A percentile compares a stretch with the other conserved stretches of the same genome.
phyloP scores from a whole-genome alignment of 2,797 vertebrate genomes.

The Neosilurus hyrtlii region DNA sequence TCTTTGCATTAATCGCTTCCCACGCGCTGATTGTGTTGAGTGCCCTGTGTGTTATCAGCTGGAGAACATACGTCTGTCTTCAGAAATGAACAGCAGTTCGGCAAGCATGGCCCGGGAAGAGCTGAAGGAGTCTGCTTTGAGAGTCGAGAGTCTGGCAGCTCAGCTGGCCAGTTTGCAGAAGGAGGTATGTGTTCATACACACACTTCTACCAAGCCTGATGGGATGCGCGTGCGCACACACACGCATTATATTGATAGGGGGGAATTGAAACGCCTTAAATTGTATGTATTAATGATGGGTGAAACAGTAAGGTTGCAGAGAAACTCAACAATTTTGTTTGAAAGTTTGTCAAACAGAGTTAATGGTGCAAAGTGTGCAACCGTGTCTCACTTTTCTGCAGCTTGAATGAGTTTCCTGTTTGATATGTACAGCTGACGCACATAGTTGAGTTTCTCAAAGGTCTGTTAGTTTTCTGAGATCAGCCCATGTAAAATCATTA shows the following conservation, averaged over 20 bases:
- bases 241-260: not conserved
- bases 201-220: too few species aligned
- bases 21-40: not conserved
- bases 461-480: not conserved
- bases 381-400: not conserved
- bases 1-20: not conserved
- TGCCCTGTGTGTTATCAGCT: slow-evolving; percentile 70
- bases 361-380: not conserved
- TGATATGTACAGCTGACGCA: not conserved
- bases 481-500: not conserved
- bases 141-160: slow-evolving; percentile 78
- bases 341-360: not conserved
- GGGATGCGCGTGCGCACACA: too few species aligned
- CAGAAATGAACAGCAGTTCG: slow-evolving; percentile 81
- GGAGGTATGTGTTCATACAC: slow-evolving; percentile 67
- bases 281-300: not conserved
- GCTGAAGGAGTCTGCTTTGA: slow-evolving; percentile 77
- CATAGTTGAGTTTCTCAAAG: not conserved
- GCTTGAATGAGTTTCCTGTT: slow-evolving; percentile 29
- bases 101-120: slow-evolving; percentile 81
- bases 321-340: not conserved
- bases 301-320: not conserved
- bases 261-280: not conserved
- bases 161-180: slow-evolving; percentile 83
- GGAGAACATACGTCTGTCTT: slow-evolving; percentile 79